Conservation (phyloP, 1,140 invertebrate species). For the Listronotus oregonensis region DNA sequence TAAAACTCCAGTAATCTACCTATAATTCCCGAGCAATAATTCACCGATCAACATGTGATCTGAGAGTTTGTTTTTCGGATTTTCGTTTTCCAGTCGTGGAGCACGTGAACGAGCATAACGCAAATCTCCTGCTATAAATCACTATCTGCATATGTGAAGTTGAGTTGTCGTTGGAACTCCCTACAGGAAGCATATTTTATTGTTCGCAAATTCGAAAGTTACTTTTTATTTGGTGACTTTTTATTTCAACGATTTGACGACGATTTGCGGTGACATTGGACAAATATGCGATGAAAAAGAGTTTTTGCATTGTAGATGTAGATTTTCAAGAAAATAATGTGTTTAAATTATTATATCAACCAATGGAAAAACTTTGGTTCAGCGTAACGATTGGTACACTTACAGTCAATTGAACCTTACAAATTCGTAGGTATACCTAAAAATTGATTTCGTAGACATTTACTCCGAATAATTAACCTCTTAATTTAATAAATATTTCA, state of each 20-base stretch:
- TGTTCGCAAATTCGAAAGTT: slow-evolving; percentile 29
- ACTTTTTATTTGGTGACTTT: slow-evolving; percentile 8
- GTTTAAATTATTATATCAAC: too few species aligned
- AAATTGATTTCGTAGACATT: too few species aligned
- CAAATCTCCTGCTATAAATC: slow-evolving; percentile 37
- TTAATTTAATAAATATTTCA: too few species aligned
- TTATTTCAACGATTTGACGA: background rate
- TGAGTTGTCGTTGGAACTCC: slow-evolving; percentile 30
- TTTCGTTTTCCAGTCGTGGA: slow-evolving; percentile 38
- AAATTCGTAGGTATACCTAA: too few species aligned
- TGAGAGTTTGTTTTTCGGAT: slow-evolving; percentile 41
- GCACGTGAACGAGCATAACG: slow-evolving; percentile 30
- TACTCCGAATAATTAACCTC: too few species aligned
- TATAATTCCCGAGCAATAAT: slow-evolving; percentile 34
- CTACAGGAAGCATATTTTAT: slow-evolving; percentile 30
- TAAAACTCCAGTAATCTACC: slow-evolving; percentile 20
- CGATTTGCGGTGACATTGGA: background rate
- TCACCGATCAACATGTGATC: slow-evolving; percentile 39
- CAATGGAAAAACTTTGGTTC: too few species aligned
- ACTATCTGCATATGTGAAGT: slow-evolving; percentile 39
- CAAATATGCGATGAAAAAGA: background rate
- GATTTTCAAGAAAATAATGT: too few species aligned
- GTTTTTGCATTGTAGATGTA: too few species aligned
- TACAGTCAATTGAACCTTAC: too few species aligned
- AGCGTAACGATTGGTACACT: too few species aligned